Base-by-base conservation (phyloP, 1,140 invertebrate species). In the Tetramorium alpestre region DNA sequence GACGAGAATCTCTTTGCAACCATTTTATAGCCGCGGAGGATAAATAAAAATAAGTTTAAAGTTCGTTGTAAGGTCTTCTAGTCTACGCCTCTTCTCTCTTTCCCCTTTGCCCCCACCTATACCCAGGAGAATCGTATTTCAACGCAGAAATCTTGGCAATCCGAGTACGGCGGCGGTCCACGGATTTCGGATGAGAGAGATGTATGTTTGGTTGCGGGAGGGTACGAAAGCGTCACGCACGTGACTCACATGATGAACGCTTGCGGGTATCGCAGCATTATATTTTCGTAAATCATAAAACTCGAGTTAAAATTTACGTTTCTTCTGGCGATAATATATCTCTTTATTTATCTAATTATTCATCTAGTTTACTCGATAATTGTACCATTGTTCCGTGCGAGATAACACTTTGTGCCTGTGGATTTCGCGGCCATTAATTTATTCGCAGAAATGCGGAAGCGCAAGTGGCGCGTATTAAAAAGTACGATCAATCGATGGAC, bases 141-240 rank as follows among this genome's bases (percentile, higher is more conserved):
- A 67, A 80, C 58, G 88, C 51, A 65, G 67, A 64, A 76, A 84
- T 75, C 86, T 87, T 84, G 64, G 70, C 73, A 77, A 77, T 67
- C 70, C 54, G 22, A 60, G 62, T 73, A 58, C 54, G 80, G 54
- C n/a, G 22, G 41, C 54, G 80, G 54, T 62, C 54, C n/a, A 49
- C 70, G 60, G 88, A 89, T 89, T 89, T 89, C 58, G 51, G 87
- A 85, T 73, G 22, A 47, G 73, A 49, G 69, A 88, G 87, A 89
- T 89, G 51, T 88, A 88, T 58, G 54, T 72, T 47, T 41, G 80
- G 69, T 75, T 60, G 80, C 41, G 18, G 25, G 67, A 60, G 54
- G n/a, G 41, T 33, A 58, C 54, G 80, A 84, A 38, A 62, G 69
- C 49, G 54, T 60, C 28, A 84, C 80, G 80, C 80, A 60, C 80